Percentiles rank a stretch among this genome's conserved stretches.
phyloP scores from a whole-genome alignment of 2,113 vertebrate genomes.

The cattle (Bos taurus) region ARS-UCD2.0 NC_037356.1:9800001-9800500 shows the following conservation, averaged over 20 bases:
- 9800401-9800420: not conserved
- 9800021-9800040: not conserved
- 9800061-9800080: not conserved
- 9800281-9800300: not conserved
- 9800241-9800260: not conserved
- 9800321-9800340: not conserved
- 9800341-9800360: not conserved
- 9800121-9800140: not conserved
- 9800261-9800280: not conserved
- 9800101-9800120: not conserved
- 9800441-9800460: not conserved
- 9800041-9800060: not conserved
- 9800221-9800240: not conserved
- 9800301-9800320: not conserved
- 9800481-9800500: not conserved
- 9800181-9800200: not conserved
- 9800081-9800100: not conserved
- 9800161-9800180: slow-evolving; percentile 7
- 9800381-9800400: not conserved
- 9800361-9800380: not conserved
- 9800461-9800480: not conserved
- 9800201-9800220: not conserved
- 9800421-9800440: not conserved
- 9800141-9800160: not conserved
- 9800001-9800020: not conserved